Evolutionary conservation across 2,797 vertebrate genomes (phyloP).

Genomic region (Enteromius trimaculatus): DNA sequence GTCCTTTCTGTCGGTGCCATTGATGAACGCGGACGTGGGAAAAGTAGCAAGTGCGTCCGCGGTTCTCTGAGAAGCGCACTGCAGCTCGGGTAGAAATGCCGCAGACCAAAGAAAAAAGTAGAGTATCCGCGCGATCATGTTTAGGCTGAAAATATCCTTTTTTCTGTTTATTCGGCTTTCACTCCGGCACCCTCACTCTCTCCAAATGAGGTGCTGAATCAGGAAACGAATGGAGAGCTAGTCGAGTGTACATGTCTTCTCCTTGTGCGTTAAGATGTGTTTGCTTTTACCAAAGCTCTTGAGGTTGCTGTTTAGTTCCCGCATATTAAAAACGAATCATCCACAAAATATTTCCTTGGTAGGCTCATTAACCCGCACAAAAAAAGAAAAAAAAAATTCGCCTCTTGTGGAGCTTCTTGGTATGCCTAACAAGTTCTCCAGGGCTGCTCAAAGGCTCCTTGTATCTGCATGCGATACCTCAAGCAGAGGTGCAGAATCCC

Average conservation of each 20-base stretch:
- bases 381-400: conserved; percentile 16
- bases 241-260: conserved; percentile 70
- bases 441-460: conserved; percentile 79
- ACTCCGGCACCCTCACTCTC: conserved; percentile 47
- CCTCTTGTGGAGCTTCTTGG: conserved; percentile 73
- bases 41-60: conserved; percentile 67
- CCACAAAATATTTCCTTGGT: conserved; percentile 46
- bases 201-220: conserved; percentile 62
- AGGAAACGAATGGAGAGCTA: conserved; percentile 73
- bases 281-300: conserved; percentile 58
- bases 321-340: conserved; percentile 60
- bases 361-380: conserved; percentile 24
- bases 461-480: conserved; percentile 73
- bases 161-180: conserved; percentile 40
- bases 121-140: conserved; percentile 73
- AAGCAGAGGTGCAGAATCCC: conserved; percentile 42
- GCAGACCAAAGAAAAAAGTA: conserved; percentile 76
- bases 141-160: conserved; percentile 32
- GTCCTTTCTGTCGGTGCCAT: conserved; percentile 70
- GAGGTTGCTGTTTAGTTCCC: conserved; percentile 61
- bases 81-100: conserved; percentile 75
- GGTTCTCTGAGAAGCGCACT: conserved; percentile 74
- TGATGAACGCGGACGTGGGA: conserved; percentile 61
- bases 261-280: conserved; percentile 58
- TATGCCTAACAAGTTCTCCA: conserved; percentile 79